Evolutionary conservation across 2,888 invertebrate genomes (phyloP).

Genomic region (Brenthis hecate): DNA sequence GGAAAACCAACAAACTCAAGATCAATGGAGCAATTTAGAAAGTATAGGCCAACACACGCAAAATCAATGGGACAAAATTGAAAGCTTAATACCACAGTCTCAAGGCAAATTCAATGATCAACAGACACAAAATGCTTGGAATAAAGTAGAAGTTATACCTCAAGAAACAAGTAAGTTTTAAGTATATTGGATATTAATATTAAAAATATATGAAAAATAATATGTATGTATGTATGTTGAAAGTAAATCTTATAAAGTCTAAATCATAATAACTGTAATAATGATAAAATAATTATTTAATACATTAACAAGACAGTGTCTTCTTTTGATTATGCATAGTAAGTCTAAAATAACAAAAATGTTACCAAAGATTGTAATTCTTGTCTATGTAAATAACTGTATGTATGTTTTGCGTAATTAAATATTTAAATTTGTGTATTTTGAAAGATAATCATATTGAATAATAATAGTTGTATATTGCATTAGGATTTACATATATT

Average conservation of each 20-base stretch:
- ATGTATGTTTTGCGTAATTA: neutral
- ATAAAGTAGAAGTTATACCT: constrained; percentile 38
- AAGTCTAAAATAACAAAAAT: no score
- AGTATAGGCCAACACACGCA: constrained; percentile 46
- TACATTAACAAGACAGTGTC: no score
- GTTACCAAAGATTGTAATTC: neutral
- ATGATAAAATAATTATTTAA: no score
- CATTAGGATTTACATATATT: neutral
- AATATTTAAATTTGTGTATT: neutral
- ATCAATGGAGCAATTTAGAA: constrained; percentile 39
- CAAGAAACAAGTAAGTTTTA: constrained; percentile 43
- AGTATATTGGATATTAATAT: constrained; percentile 45
- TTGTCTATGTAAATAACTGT: neutral
- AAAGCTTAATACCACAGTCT: constrained; percentile 46
- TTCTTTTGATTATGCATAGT: no score
- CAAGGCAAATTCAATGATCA: constrained; percentile 42
- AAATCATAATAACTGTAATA: no score
- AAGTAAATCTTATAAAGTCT: no score
- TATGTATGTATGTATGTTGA: constrained; percentile 8
- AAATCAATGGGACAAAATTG: constrained; percentile 40
- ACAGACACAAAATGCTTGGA: constrained; percentile 42
- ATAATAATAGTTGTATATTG: neutral
- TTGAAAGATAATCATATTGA: neutral
- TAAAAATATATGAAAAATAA: constrained; percentile 26
- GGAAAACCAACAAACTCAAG: constrained; percentile 47